Evolutionary conservation across 2,113 vertebrate species (phyloP), one percentile per base, ranked within the genome.

Genomic region (Toxotes chatareus): DNA sequence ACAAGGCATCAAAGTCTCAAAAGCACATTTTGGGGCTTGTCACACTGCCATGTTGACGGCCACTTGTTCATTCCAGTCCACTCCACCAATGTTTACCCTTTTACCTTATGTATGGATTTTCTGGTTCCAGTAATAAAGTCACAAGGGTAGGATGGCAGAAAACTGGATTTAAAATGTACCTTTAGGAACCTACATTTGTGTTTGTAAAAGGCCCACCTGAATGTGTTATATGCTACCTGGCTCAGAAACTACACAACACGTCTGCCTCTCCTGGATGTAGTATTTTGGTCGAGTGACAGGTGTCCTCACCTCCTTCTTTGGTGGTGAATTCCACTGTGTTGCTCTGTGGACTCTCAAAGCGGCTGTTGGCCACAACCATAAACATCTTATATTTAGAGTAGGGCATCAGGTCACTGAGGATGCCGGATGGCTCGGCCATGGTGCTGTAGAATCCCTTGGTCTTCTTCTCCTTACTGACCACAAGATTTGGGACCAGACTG

Each of bases 331-430:
- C 97, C 94, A 97, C 96, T 1, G 86, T 85, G 68, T 97, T 97
- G 90, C 97, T 99, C 75, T 94, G 96, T 42, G 96, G 96, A 75
- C 98, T 95, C 57, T 98, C 97, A 7, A 96, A 97, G 65, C 95
- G 89, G 59, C 93, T 96, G 88, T 99, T 99, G 93, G 97, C 97
- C 76, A 97, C 97, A 71, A 97, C 97, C 96, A 99, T 97, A 89
- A 97, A 96, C 93, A 98, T 95, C 83, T 97, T 97, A 94, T 99
- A 99, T 88, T 95, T 96, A 65, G 97, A 98, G 91, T 95, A 99
- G 66, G 98, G 97, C 79, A 96, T 95, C 81, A 99, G 96, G 73
- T 94, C 95, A 69, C 92, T 95, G 82, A 99, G 96, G 74, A 96
- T 90, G 59, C 95, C 96, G 7, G 95, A 95, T 38, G 94, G 95